phyloP scores from a whole-genome alignment of 2,797 vertebrate species.

The Ibycter americanus region DNA sequence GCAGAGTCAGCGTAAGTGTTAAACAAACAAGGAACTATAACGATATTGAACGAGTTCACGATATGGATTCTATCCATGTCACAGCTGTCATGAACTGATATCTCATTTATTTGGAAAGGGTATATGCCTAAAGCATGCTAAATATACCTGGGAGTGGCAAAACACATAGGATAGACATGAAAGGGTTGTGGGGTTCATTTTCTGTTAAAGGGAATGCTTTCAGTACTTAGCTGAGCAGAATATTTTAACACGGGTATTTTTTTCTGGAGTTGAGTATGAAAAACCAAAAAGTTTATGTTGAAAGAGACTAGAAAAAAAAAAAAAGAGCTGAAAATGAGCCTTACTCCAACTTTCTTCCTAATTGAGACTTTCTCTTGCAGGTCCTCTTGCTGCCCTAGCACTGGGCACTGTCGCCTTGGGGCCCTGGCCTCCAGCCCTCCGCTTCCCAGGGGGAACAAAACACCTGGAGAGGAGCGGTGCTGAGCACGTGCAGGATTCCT shows the following conservation, averaged over 20 bases:
- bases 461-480: background rate
- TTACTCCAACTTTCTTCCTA: background rate
- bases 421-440: background rate
- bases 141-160: background rate
- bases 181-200: background rate
- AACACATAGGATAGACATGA: background rate
- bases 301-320: background rate
- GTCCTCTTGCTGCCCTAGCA: accelerated
- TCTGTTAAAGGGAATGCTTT: background rate
- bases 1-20: background rate
- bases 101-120: background rate
- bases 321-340: background rate
- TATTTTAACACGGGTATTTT: background rate
- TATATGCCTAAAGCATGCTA: background rate
- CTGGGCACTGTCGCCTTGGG: background rate
- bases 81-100: background rate
- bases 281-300: background rate
- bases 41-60: background rate
- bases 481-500: background rate
- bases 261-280: background rate
- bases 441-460: background rate
- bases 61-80: background rate
- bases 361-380: background rate
- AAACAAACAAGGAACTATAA: constrained; percentile 1
- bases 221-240: background rate